These are phyloP conservation scores for Agrotis clavis DNA, from an alignment of 2,888 invertebrate genomes.

Conservation along the genomic window DNA sequence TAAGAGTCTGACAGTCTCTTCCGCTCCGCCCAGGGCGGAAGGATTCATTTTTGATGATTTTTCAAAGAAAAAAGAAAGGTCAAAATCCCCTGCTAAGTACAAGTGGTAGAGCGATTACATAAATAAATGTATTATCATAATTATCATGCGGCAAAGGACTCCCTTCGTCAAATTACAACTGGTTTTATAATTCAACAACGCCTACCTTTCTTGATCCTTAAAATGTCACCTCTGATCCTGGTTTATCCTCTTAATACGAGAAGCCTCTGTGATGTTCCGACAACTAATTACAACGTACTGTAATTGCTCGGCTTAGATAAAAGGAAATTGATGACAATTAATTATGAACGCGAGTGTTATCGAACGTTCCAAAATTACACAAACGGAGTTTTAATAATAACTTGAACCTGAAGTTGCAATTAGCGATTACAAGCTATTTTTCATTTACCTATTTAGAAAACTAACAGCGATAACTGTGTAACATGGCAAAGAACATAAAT, in stretches of 20 bases:
- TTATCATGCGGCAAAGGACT: not conserved
- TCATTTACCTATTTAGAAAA: too few species aligned
- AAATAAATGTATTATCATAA: slow-evolving; percentile 2
- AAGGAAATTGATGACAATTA: slow-evolving; percentile 7
- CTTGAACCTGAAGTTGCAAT: not conserved
- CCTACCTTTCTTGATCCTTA: slow-evolving; percentile 3
- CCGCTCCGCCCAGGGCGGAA: too few species aligned
- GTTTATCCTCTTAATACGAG: slow-evolving; percentile 10
- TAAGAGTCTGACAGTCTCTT: too few species aligned
- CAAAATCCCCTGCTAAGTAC: not conserved
- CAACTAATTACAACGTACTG: slow-evolving; percentile 15
- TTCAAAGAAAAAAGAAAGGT: not conserved
- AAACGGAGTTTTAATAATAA: slow-evolving; percentile 11
- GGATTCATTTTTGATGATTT: too few species aligned
- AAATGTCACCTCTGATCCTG: slow-evolving; percentile 14
- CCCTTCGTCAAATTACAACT: slow-evolving; percentile 19
- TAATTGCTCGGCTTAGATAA: slow-evolving; percentile 24
- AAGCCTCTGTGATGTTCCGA: slow-evolving; percentile 16
- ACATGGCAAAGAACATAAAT: too few species aligned
- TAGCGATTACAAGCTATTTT: not conserved
- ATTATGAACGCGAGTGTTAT: slow-evolving; percentile 10
- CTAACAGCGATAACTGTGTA: too few species aligned
- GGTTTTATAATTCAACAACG: slow-evolving; percentile 8
- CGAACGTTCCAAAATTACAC: slow-evolving; percentile 16
- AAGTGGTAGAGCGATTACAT: not conserved